phyloP scores from a whole-genome alignment of 92 coral and sea anemone species.

The Umimayanthus kanabou region DNA sequence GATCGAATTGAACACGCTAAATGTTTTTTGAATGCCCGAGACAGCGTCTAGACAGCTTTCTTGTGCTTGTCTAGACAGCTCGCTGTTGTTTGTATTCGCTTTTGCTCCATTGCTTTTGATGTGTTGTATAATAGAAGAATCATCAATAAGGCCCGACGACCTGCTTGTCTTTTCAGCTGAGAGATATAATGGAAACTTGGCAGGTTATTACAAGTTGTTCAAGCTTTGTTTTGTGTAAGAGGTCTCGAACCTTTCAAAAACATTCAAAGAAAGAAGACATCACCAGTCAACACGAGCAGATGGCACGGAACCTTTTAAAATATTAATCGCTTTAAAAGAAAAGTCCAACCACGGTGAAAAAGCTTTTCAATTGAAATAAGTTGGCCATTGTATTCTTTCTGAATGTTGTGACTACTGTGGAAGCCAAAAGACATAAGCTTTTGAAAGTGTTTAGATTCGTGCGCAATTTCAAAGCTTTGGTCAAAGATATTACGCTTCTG shows the following conservation, averaged over 20 bases:
- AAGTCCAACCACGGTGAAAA: constrained; percentile 8
- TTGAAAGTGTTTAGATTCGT: constrained; percentile 24
- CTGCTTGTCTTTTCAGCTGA: constrained; percentile 28
- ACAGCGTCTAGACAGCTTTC: constrained; percentile 82
- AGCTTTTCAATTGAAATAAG: constrained; percentile 23
- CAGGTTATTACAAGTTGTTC: not conserved
- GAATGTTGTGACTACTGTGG: constrained; percentile 17
- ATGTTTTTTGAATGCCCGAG: constrained; percentile 64
- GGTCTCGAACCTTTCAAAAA: constrained; percentile 29
- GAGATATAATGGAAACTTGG: constrained; percentile 4
- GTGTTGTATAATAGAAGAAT: constrained; percentile 47
- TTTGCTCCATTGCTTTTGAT: constrained; percentile 61
- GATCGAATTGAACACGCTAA: constrained; percentile 69
- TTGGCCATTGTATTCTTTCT: constrained; percentile 13
- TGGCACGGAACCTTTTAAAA: constrained; percentile 41
- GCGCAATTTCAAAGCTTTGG: constrained; percentile 20
- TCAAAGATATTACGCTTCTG: constrained; percentile 32
- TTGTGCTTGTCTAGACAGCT: constrained; percentile 62
- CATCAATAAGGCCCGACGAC: constrained; percentile 23
- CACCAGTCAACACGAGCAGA: constrained; percentile 20
- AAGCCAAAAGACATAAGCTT: constrained; percentile 16
- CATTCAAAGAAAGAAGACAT: constrained; percentile 7
- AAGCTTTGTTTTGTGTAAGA: not conserved
- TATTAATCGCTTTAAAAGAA: constrained; percentile 36
- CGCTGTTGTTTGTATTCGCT: constrained; percentile 51